These are phyloP conservation scores for Pangasius macronema DNA, from an alignment of 2,797 vertebrate genomes.

Conservation along the genomic window DNA sequence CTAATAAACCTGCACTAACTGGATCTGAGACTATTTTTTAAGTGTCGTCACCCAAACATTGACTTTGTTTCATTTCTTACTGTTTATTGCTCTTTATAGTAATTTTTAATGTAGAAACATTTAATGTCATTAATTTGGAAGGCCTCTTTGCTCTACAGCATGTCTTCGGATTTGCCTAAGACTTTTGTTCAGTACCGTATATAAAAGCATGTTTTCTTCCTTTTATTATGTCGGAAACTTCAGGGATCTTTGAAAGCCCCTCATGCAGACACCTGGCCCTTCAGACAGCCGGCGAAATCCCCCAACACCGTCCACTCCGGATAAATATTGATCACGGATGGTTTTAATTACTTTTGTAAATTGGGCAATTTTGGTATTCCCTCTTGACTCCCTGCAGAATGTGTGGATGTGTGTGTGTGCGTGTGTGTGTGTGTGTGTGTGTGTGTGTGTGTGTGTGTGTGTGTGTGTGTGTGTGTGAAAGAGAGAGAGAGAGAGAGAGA, in stretches of 20 bases:
- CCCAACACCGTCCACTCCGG: conserved; percentile 69
- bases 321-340: conserved; percentile 81
- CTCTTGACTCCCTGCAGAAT: conserved; percentile 70
- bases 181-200: too few relatives aligned
- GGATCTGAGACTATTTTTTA: too few relatives aligned
- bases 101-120: too few relatives aligned
- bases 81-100: too few relatives aligned
- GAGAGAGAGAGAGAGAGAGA: conserved; percentile 14
- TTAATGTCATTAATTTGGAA: too few relatives aligned
- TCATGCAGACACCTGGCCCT: background rate
- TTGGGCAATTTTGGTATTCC: conserved; percentile 83
- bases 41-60: too few relatives aligned
- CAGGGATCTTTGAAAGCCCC: background rate
- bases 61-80: too few relatives aligned
- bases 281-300: conserved; percentile 29
- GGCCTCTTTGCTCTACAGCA: too few relatives aligned
- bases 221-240: background rate
- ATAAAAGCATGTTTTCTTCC: background rate
- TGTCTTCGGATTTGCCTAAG: too few relatives aligned
- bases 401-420: too few relatives aligned
- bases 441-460: conserved; percentile 62
- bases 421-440: conserved; percentile 53
- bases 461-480: conserved; percentile 8
- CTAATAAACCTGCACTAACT: too few relatives aligned
- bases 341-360: conserved; percentile 85